Conservation (phyloP, 2,113 vertebrate genomes). For the Toxostoma redivivum region DNA sequence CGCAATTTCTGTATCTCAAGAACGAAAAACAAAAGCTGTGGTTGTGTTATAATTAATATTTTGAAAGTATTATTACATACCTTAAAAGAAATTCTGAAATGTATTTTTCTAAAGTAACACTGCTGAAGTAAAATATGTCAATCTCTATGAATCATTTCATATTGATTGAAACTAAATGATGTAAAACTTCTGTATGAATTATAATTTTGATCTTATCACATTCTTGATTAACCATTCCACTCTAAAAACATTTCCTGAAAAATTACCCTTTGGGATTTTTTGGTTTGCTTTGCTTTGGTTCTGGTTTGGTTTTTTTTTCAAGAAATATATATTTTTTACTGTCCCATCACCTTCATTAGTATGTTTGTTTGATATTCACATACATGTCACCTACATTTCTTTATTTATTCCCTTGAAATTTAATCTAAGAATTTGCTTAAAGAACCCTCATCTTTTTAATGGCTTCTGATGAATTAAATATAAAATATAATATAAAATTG, state of each 20-base stretch:
- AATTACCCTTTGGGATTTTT: not conserved
- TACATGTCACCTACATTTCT: not conserved
- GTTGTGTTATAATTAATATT: not conserved
- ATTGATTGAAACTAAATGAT: not conserved
- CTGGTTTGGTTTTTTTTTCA: not conserved
- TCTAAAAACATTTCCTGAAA: not conserved
- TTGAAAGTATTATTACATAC: not conserved
- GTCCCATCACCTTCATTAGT: not conserved
- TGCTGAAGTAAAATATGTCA: not conserved
- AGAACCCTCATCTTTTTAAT: not conserved
- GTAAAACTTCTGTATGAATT: not conserved
- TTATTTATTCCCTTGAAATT: not conserved
- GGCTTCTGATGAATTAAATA: not conserved
- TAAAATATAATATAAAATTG: not conserved
- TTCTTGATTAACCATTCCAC: not conserved
- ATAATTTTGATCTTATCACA: not conserved
- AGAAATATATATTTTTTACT: not conserved
- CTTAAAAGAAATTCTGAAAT: not conserved
- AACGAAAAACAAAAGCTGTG: not conserved
- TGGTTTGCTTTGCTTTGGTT: rapidly evolving
- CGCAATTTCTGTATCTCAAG: not conserved
- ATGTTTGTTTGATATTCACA: not conserved
- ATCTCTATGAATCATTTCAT: not conserved
- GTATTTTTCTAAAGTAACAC: not conserved
- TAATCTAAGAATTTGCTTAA: not conserved